Evolutionary conservation across 2,888 invertebrate genomes (phyloP), one percentile per base, ranked within the genome.

Genomic region (Hemistola chrysoprasaria): DNA sequence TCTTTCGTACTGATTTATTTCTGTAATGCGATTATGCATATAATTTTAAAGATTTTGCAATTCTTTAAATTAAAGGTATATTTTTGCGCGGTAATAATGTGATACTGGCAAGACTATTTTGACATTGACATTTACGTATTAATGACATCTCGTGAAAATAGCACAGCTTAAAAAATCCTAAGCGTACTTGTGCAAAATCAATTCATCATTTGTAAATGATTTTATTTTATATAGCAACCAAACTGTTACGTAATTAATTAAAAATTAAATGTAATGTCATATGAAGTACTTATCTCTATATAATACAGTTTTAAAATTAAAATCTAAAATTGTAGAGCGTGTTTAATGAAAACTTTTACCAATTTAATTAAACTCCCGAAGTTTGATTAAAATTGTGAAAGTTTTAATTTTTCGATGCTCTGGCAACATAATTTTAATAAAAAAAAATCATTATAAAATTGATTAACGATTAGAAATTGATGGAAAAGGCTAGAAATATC

Each of bases 241-340:
- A 42, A 47, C 46, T 51, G 40, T 27, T 48, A 40, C 40, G 31
- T 6, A 10, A 23, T 41, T 20, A 8, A 21, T 38, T 34, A 21
- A 40, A 43, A 43, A 51, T 49, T 45, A 49, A 53, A 59, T 45
- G 2, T 49, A 55, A 53, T 47, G 50, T 55, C 56, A 70, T 72
- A 71, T 61, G 40, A 68, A 73, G 16, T 16, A 44, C 77, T 75
- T 77, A 77, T 50, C 50, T 10, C 73, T 77, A 79, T 80, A 78
- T 78, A 70, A 72, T 78, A 80, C 78, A 78, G 59, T 40, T 54
- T 55, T 55, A 56, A 57, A 55, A 40, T 44, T 54, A 50, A 45
- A 30, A 56, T 51, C 44, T 54, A 52, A 61, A 59, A 57, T 57
- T 61, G 50, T 45, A 47, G 39, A 52, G 39, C 38, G 25, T 3